Conservation (phyloP, 2,113 vertebrate species). For the Lophotis ruficrista region DNA sequence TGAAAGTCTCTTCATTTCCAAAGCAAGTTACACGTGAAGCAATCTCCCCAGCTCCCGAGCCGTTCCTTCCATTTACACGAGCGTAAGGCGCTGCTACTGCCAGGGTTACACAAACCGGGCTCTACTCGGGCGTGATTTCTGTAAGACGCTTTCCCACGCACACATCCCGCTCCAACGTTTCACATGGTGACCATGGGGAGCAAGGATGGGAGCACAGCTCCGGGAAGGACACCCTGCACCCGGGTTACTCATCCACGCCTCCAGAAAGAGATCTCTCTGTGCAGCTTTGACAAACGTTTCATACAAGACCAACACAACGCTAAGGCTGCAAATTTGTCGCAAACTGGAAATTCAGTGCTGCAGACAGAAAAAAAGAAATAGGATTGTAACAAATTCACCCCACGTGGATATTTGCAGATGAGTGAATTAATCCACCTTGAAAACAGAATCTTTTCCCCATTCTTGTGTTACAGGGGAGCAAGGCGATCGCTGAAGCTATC, state of each 20-base stretch:
- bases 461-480: background rate
- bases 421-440: background rate
- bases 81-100: background rate
- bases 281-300: background rate
- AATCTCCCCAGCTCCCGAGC: too few relatives aligned
- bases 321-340: too few relatives aligned
- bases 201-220: too few relatives aligned
- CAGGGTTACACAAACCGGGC: background rate
- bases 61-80: background rate
- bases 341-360: background rate
- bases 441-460: background rate
- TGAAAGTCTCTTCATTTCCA: background rate
- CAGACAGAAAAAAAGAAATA: background rate
- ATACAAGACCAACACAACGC: background rate
- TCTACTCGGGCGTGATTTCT: rapidly evolving
- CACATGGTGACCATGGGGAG: too few relatives aligned
- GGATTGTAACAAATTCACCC: background rate
- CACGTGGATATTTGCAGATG: background rate
- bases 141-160: too few relatives aligned
- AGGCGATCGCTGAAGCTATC: background rate
- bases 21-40: background rate
- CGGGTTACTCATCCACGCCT: background rate
- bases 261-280: background rate
- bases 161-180: background rate
- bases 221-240: background rate